Evolutionary conservation across 2,113 vertebrate species (phyloP), one percentile per base, ranked within the genome.

Genomic region (Brienomyrus longianalis): DNA sequence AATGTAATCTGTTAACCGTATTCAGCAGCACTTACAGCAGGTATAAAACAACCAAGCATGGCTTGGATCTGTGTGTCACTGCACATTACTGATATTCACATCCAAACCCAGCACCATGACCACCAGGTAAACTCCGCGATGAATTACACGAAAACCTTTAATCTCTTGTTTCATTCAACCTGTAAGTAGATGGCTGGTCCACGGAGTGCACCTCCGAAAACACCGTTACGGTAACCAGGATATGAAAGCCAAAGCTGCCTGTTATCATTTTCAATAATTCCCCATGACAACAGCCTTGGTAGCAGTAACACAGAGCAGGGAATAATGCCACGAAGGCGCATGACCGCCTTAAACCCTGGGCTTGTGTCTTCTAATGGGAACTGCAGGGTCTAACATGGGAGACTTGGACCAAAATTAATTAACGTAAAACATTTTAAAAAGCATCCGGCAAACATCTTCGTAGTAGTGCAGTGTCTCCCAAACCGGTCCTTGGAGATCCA

Each of bases 191-290:
- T 19, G 31, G 4, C 70, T 0, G 31, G 11, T 39, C 11, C 5
- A 13, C 35, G 5, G 31, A 39, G 13, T 39, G 70, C 13, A 77
- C 70, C 15, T 19, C 70, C 3, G 70, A 80, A 80, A 80, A 43
- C 74, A 80, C 74, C 31, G 35, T 39, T 80, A 80, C 74, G 15
- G 35, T 43, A 80, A 43, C 74, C 74, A 80, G 70, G 70, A 77
- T 39, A 77, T 77, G 70, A 77, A 80, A 80, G 74, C 31, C 5
- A 80, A 80, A 35, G 35, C 74, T 80, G 74, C 74, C 15, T 80
- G 4, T 43, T 80, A 80, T 80, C 74, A 80, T 80, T 80, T 80
- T 80, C 74, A 43, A 80, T 80, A 80, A 80, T 80, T 80, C 35
- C 17, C 35, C 74, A 80, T 80, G 74, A 80, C 74, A 80, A 80